Conservation (phyloP, 2,888 invertebrate species). For the Escarpia spicata region DNA sequence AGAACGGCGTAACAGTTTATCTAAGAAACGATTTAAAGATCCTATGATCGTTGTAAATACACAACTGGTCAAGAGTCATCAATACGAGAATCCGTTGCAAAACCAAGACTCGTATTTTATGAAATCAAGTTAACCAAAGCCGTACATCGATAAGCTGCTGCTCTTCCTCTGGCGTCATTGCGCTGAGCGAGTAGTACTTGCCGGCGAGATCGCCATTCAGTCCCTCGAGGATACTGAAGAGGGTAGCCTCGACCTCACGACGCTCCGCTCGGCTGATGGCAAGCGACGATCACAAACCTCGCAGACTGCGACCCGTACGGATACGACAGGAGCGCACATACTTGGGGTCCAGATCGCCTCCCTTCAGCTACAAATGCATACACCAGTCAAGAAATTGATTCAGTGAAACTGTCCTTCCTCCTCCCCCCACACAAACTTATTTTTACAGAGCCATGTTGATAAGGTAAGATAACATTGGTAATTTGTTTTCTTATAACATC, state of each 20-base stretch:
- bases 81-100: too few species aligned
- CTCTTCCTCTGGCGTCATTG: slow-evolving; percentile 43
- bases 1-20: too few species aligned
- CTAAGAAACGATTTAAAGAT: too few species aligned
- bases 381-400: background rate
- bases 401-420: background rate
- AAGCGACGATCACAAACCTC: slow-evolving; percentile 46
- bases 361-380: slow-evolving; percentile 35
- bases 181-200: slow-evolving; percentile 45
- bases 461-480: too few species aligned
- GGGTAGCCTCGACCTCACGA: slow-evolving; percentile 43
- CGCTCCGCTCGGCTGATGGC: slow-evolving; percentile 47
- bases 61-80: too few species aligned
- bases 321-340: slow-evolving; percentile 48
- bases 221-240: slow-evolving; percentile 40
- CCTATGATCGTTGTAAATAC: too few species aligned
- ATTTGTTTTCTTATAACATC: too few species aligned
- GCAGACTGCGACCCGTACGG: slow-evolving; percentile 44
- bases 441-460: background rate
- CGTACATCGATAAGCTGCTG: slow-evolving; percentile 41
- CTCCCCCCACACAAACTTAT: background rate
- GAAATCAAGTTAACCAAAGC: background rate
- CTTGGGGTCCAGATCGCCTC: slow-evolving; percentile 43
- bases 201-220: slow-evolving; percentile 43
- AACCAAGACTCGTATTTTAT: background rate